Percentiles rank a stretch among this genome's conserved stretches.
These are phyloP conservation scores for Caranx melampygus DNA, from an alignment of 2,113 vertebrate genomes.

Conservation along the genomic window DNA sequence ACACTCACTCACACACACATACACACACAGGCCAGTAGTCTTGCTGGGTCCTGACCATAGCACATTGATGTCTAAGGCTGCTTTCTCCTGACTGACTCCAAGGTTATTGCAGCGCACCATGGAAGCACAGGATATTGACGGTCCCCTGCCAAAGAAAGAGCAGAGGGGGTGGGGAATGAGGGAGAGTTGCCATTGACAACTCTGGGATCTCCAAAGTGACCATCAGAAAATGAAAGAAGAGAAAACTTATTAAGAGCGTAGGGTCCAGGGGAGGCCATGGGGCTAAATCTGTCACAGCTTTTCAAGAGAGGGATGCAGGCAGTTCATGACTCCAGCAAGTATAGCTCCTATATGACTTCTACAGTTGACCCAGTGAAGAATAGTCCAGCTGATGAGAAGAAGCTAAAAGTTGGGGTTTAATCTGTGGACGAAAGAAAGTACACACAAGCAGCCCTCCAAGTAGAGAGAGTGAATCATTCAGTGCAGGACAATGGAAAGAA, in stretches of 20 bases:
- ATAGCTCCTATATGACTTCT: constrained; percentile 42
- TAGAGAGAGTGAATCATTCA: constrained; percentile 59
- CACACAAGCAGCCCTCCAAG: constrained; percentile 25
- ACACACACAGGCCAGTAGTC: constrained; percentile 41
- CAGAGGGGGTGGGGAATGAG: constrained; percentile 23
- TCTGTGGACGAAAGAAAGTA: constrained; percentile 44
- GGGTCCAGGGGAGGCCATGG: constrained; percentile 51
- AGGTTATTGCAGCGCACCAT: constrained; percentile 74
- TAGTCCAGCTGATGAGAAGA: constrained; percentile 52
- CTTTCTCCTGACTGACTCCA: constrained; percentile 59
- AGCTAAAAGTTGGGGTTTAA: constrained; percentile 53
- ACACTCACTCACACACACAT: constrained; percentile 33
- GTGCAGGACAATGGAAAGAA: constrained; percentile 67
- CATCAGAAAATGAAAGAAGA: constrained; percentile 64
- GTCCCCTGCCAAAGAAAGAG: constrained; percentile 68
- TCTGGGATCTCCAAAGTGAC: constrained; percentile 63
- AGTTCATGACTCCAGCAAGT: constrained; percentile 49
- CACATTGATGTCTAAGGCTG: constrained; percentile 66
- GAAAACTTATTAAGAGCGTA: constrained; percentile 68
- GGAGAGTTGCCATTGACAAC: constrained; percentile 74
- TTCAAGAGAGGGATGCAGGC: constrained; percentile 48
- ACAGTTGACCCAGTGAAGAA: constrained; percentile 58
- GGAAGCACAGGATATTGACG: constrained; percentile 78
- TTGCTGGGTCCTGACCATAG: constrained; percentile 54
- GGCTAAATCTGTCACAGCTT: constrained; percentile 72